A percentile compares a stretch with the other conserved stretches of the same genome.
phyloP scores from a whole-genome alignment of 2,797 vertebrate species.

The Oryzias dopingdopingensis region DNA sequence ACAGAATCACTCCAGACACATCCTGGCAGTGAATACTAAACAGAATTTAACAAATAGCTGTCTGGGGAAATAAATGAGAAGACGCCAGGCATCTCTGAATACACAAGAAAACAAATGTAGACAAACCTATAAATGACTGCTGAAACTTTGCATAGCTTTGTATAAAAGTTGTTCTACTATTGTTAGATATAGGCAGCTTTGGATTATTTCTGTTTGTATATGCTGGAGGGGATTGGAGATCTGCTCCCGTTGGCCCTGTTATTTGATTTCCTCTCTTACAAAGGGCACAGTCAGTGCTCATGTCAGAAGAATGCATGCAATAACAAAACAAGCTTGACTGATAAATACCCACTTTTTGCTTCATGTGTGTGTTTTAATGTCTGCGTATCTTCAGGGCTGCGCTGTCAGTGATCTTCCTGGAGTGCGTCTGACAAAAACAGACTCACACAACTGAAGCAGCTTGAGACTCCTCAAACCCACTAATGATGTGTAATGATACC shows the following conservation, averaged over 20 bases:
- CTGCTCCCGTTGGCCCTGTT: constrained; percentile 70
- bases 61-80: constrained; percentile 64
- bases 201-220: constrained; percentile 74
- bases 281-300: constrained; percentile 75
- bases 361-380: constrained; percentile 44
- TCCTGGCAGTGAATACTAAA: constrained; percentile 64
- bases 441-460: constrained; percentile 58
- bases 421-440: constrained; percentile 68
- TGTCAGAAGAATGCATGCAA: constrained; percentile 75
- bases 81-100: constrained; percentile 51
- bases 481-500: constrained; percentile 78
- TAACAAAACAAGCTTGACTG: constrained; percentile 74
- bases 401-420: constrained; percentile 74
- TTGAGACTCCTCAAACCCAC: constrained; percentile 62
- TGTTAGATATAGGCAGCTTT: constrained; percentile 67
- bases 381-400: constrained; percentile 59
- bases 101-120: constrained; percentile 59
- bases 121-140: constrained; percentile 63
- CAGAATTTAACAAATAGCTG: constrained; percentile 65
- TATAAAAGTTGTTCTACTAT: constrained; percentile 75
- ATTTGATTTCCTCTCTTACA: constrained; percentile 77
- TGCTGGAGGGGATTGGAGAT: constrained; percentile 72
- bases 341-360: constrained; percentile 64
- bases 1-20: constrained; percentile 64
- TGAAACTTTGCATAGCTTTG: constrained; percentile 74